Percentiles rank a stretch among this genome's conserved stretches.
phyloP scores from a whole-genome alignment of 2,888 invertebrate species.

The Machimus atricapillus region DNA sequence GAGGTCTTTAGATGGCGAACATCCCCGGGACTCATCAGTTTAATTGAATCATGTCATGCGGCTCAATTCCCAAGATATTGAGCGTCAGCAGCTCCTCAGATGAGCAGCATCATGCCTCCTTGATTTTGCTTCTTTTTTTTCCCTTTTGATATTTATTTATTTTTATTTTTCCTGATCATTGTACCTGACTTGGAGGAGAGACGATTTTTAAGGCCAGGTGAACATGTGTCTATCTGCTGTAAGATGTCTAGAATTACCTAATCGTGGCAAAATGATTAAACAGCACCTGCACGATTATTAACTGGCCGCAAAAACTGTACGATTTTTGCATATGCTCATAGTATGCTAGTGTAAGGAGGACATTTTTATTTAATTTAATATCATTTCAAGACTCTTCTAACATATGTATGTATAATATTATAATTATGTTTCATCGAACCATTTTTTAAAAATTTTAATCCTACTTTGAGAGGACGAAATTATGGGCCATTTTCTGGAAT shows the following conservation, averaged over 20 bases:
- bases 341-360: too few relatives aligned
- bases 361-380: too few relatives aligned
- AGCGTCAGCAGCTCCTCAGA: background rate
- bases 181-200: background rate
- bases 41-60: constrained; percentile 32
- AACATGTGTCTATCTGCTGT: background rate
- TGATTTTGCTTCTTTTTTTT: background rate
- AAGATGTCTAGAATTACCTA: constrained; percentile 1
- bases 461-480: too few relatives aligned
- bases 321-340: background rate
- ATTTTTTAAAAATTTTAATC: too few relatives aligned
- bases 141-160: background rate
- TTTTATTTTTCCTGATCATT: background rate
- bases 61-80: constrained; percentile 23
- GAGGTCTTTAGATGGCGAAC: background rate
- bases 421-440: too few relatives aligned
- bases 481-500: too few relatives aligned
- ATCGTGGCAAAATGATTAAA: background rate
- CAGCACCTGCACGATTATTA: background rate
- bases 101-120: background rate
- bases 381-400: too few relatives aligned
- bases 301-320: background rate
- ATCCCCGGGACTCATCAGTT: constrained; percentile 17
- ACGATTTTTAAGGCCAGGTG: background rate
- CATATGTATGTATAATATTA: too few relatives aligned